Percentiles rank a stretch among this genome's conserved stretches.
These are phyloP conservation scores for Mactra quadrangularis DNA, from an alignment of 1,140 invertebrate species.

Conservation along the genomic window DNA sequence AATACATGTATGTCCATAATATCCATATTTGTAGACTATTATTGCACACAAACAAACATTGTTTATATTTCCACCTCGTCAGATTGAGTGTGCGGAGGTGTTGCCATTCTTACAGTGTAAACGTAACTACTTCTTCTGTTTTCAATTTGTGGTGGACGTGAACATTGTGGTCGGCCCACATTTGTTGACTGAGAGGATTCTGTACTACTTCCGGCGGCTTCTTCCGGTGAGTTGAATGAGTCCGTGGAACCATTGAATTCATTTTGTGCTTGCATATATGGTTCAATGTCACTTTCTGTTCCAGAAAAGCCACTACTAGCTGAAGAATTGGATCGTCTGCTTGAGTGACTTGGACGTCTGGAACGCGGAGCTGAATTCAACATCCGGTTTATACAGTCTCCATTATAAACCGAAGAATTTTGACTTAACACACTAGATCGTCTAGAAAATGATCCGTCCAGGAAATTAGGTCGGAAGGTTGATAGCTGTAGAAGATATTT, in stretches of 20 bases:
- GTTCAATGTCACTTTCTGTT: constrained; percentile 43
- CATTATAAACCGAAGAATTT: no score
- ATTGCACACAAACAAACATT: no score
- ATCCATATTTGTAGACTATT: no score
- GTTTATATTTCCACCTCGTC: constrained; percentile 31
- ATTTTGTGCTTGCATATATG: not conserved
- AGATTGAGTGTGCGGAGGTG: not conserved
- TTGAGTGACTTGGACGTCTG: not conserved
- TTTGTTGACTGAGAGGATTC: not conserved
- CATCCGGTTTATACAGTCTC: no score
- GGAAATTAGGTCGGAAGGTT: not conserved
- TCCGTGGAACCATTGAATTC: constrained; percentile 3
- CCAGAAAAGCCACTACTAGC: constrained; percentile 24
- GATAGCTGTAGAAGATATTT: not conserved
- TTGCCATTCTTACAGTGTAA: not conserved
- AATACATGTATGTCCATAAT: no score
- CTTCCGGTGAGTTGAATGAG: not conserved
- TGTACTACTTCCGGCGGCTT: constrained; percentile 28
- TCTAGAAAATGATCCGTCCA: not conserved
- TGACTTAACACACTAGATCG: constrained; percentile 7
- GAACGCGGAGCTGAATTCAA: no score
- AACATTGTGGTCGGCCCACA: no score
- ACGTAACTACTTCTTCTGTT: constrained; percentile 34
- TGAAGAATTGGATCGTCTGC: not conserved
- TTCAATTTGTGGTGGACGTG: no score